Evolutionary conservation across 2,888 invertebrate genomes (phyloP), one percentile per base, ranked within the genome.

Genomic region (Acleris emargana): DNA sequence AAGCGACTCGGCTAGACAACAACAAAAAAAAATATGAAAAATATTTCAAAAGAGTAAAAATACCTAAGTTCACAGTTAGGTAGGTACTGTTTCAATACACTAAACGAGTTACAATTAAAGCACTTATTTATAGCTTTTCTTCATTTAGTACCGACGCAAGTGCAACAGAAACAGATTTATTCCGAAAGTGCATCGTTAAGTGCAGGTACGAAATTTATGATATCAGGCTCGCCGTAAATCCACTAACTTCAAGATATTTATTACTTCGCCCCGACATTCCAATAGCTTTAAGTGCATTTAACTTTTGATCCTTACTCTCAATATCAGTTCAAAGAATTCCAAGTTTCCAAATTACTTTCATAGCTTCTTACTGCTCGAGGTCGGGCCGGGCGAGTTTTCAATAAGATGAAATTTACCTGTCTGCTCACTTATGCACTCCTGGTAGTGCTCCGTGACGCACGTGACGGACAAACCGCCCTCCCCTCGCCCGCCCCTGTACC

Each of bases 371-470:
- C 20, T 38, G 13, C 25, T 25, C 47, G 28, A 28, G 11, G 13
- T 17, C 25, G 45, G 17, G 49, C 49, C 9, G 49, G 17, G 28
- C 25, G 51, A 58, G 25, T 60, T 63, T 58, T 57, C 58, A 58
- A 58, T 58, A 63, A 63, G 58, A 63, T 38, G 51, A 63, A 38
- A 63, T 47, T 32, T 28, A 58, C 58, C 51, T 63, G 51, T 51
- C 58, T n/a, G 6, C 51, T 18, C 18, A 20, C 47, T n/a, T n/a
- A 42, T 55, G 25, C 25, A 58, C 28, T n/a, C 38, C 38, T 38
- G 38, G 38, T 38, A 58, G 49, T 58, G 47, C 38, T 22, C 63
- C 51, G 32, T 22, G 52, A 58, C 45, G 47, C 18, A 49, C 63
- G 52, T 58, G 63, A 64, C 52, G 45, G 49, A 58, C 58, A 38